A percentile compares a stretch with the other conserved stretches of the same genome.
Conservation (phyloP, 2,797 vertebrate genomes). For the Buphagus erythrorhynchus region DNA sequence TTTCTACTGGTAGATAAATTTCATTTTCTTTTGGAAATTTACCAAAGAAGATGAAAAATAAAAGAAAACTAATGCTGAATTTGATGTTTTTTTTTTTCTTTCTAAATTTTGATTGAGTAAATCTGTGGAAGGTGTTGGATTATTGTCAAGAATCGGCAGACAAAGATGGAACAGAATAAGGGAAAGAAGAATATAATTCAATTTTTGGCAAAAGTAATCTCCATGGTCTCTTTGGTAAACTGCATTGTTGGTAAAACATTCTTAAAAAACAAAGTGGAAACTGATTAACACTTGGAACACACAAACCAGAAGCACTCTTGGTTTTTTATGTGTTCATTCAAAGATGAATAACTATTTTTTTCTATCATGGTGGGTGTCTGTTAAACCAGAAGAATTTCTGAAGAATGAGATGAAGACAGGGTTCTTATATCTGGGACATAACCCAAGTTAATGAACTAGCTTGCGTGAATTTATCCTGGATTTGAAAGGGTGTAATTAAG, state of each 20-base stretch:
- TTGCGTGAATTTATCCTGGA: background rate
- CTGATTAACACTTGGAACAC: constrained; percentile 4
- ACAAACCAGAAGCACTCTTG: background rate
- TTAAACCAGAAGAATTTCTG: background rate
- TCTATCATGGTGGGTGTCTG: background rate
- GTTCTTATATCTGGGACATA: background rate
- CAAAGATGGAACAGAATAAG: background rate
- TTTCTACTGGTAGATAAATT: constrained; percentile 19
- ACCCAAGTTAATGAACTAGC: background rate
- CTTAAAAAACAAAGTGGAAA: constrained; percentile 10
- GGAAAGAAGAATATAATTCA: background rate
- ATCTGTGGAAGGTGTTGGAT: background rate
- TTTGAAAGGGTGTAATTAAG: background rate
- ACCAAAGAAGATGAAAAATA: background rate
- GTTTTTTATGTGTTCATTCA: background rate
- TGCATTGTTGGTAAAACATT: background rate
- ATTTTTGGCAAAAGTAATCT: background rate
- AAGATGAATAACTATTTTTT: background rate
- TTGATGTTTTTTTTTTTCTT: fast-evolving
- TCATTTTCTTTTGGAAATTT: background rate
- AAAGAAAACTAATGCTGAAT: background rate
- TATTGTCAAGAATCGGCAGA: background rate
- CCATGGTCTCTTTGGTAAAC: background rate
- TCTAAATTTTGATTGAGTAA: background rate
- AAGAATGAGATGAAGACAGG: background rate